phyloP scores from a whole-genome alignment of 2,113 vertebrate species.

The Chelonoidis abingdonii region DNA sequence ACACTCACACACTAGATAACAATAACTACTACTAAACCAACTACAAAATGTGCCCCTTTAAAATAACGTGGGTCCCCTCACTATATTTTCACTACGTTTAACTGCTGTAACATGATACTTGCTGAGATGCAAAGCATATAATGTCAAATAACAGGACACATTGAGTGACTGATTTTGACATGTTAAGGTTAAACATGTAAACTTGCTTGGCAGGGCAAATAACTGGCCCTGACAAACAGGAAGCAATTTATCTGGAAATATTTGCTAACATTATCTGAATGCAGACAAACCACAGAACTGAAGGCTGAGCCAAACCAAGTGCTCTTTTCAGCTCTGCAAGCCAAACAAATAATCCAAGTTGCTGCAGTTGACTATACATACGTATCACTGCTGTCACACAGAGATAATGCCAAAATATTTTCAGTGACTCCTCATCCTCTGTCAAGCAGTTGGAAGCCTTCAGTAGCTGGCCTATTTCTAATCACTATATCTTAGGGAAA shows the following conservation, averaged over 20 bases:
- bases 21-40: background rate
- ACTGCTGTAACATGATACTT: background rate
- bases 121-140: background rate
- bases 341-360: background rate
- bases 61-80: background rate
- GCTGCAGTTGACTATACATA: background rate
- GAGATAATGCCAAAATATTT: background rate
- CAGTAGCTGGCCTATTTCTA: background rate
- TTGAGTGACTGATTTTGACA: background rate
- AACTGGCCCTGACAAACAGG: background rate
- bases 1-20: background rate
- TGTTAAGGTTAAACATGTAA: background rate
- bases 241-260: constrained; percentile 5
- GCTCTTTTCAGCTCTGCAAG: background rate
- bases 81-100: background rate
- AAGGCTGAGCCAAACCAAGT: background rate
- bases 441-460: background rate
- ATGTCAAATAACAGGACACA: background rate
- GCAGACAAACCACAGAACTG: background rate
- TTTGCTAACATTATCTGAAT: background rate
- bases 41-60: background rate
- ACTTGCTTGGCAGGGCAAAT: background rate
- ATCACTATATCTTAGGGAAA: background rate
- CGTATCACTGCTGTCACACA: background rate
- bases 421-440: background rate